A percentile compares a stretch with the other conserved stretches of the same genome.
Evolutionary conservation across 1,140 invertebrate genomes (phyloP).

Genomic region (Trichomalopsis sarcophagae): DNA sequence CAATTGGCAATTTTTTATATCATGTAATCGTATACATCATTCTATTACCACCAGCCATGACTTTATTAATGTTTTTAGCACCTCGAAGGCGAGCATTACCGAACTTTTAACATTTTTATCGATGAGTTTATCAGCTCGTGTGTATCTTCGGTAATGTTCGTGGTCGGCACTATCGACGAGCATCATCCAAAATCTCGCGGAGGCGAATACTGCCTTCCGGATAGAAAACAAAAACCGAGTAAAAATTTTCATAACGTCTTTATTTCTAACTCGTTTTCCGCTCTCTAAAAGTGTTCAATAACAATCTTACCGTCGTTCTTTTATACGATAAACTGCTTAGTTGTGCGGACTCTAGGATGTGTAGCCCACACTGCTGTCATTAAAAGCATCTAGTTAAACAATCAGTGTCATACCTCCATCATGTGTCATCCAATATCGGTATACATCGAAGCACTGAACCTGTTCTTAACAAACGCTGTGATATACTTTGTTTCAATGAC

Average conservation of each 20-base stretch:
- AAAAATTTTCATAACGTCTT: constrained; percentile 39
- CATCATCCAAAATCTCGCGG: neutral
- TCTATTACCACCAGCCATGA: constrained; percentile 69
- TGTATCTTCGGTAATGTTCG: constrained; percentile 11
- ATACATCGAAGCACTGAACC: neutral
- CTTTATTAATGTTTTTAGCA: constrained; percentile 64
- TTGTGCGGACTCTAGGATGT: neutral
- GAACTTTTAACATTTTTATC: neutral
- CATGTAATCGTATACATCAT: constrained; percentile 38
- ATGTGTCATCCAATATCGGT: neutral
- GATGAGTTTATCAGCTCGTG: neutral
- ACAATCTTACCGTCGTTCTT: constrained; percentile 30
- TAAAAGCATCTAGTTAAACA: neutral
- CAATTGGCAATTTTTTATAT: constrained; percentile 54
- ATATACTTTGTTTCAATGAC: neutral
- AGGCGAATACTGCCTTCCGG: neutral
- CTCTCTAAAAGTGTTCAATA: constrained; percentile 46
- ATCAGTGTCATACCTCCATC: neutral
- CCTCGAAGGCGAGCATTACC: constrained; percentile 28
- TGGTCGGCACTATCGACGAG: neutral
- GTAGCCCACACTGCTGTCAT: neutral
- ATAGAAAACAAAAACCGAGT: neutral
- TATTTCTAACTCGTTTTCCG: constrained; percentile 44
- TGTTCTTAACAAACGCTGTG: constrained; percentile 40
- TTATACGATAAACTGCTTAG: neutral